phyloP scores from a whole-genome alignment of 2,113 vertebrate species.

The Myotis brandtii region DNA sequence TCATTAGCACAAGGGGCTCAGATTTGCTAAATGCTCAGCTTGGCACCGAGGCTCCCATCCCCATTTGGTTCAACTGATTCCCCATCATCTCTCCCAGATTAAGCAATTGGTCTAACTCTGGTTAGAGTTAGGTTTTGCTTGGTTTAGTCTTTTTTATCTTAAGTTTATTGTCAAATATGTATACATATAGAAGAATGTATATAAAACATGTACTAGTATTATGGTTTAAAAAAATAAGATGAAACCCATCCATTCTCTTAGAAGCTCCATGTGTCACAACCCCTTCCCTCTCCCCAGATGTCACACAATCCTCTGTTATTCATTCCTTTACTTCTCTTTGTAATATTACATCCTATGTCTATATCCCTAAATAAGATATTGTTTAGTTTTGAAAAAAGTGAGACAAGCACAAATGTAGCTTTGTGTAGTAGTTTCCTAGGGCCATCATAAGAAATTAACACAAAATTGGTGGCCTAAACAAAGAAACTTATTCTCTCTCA shows the following conservation, averaged over 20 bases:
- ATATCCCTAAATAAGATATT: not conserved
- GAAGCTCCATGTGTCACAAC: not conserved
- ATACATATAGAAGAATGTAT: not conserved
- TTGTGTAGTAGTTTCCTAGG: not conserved
- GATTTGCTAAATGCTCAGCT: constrained; percentile 16
- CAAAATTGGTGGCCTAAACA: not conserved
- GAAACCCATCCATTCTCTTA: not conserved
- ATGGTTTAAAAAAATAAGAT: not conserved
- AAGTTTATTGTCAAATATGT: not conserved
- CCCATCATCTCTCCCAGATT: not conserved
- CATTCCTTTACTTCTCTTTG: not conserved
- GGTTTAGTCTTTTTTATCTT: not conserved
- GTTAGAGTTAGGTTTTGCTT: not conserved
- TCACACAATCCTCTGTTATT: not conserved
- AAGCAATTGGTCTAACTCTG: not conserved
- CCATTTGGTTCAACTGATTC: not conserved
- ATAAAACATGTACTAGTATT: not conserved
- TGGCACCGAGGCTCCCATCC: not conserved
- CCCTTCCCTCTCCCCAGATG: not conserved
- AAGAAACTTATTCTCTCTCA: not conserved
- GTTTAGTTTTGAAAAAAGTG: not conserved
- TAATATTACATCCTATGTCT: not conserved
- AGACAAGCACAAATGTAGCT: not conserved
- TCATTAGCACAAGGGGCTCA: constrained; percentile 26
- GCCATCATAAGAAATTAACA: not conserved